Conservation (phyloP, 1,140 invertebrate species). For the Polyergus mexicanus region DNA sequence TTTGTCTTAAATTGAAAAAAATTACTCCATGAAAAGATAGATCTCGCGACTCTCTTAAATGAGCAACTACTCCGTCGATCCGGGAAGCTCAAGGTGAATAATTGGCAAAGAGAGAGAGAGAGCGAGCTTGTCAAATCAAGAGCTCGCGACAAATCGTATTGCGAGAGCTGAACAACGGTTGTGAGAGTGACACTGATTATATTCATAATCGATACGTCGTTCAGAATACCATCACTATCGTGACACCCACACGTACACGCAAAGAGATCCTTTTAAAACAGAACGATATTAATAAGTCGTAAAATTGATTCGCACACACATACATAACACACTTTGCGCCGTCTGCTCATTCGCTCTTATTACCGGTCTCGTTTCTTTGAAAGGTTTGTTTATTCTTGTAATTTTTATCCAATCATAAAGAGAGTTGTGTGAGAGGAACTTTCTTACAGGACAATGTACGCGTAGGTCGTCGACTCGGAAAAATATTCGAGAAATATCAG, state of each 20-base stretch:
- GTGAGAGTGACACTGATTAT: slow-evolving; percentile 13
- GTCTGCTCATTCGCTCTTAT: neutral
- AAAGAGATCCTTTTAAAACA: slow-evolving; percentile 23
- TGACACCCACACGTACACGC: neutral
- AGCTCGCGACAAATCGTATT: slow-evolving; percentile 36
- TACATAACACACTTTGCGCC: no score
- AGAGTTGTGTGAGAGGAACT: neutral
- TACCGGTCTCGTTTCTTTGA: slow-evolving; percentile 2
- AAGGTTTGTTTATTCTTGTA: slow-evolving; percentile 21
- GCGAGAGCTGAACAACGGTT: slow-evolving; percentile 15
- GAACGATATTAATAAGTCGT: slow-evolving; percentile 49
- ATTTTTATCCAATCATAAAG: slow-evolving; percentile 40
- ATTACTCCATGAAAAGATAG: slow-evolving; percentile 17
- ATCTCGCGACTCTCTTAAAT: neutral
- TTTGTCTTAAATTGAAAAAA: slow-evolving; percentile 30
- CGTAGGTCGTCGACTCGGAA: slow-evolving; percentile 23
- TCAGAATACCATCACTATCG: neutral
- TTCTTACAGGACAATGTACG: neutral
- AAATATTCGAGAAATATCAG: slow-evolving; percentile 25
- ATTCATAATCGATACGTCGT: slow-evolving; percentile 52
- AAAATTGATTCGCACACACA: slow-evolving; percentile 30
- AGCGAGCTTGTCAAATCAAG: slow-evolving; percentile 17
- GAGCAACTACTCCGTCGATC: neutral
- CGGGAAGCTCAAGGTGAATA: neutral
- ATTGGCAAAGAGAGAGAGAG: slow-evolving; percentile 25